Percentiles rank a stretch among this genome's conserved stretches.
Evolutionary conservation across 2,113 vertebrate species (phyloP).

Genomic region (Saiga tatarica): DNA sequence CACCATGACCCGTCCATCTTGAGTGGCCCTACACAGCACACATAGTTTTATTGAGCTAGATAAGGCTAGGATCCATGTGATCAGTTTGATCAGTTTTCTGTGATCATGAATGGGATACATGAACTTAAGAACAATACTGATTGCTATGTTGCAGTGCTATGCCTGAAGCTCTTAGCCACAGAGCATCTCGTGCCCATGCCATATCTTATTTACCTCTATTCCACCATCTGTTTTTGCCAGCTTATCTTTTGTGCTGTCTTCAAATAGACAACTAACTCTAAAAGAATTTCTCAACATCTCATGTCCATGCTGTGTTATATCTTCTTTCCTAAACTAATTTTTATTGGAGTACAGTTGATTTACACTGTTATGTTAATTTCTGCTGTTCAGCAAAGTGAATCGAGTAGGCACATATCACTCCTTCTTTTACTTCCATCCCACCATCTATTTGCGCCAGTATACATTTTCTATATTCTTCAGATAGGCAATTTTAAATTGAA

Average conservation of each 20-base stretch:
- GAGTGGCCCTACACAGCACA: background rate
- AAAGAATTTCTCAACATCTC: background rate
- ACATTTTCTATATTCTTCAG: background rate
- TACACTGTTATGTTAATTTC: background rate
- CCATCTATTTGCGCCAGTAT: background rate
- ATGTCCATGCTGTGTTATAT: background rate
- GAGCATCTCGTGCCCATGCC: background rate
- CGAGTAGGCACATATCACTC: rapidly evolving
- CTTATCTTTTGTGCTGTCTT: background rate
- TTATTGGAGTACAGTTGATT: background rate
- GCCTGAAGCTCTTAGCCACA: background rate
- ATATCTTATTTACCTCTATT: background rate
- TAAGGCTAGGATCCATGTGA: background rate
- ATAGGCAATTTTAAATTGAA: background rate
- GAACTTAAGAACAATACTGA: background rate
- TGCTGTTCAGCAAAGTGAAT: background rate
- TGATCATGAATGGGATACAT: background rate
- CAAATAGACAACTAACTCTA: background rate
- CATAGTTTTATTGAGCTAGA: background rate
- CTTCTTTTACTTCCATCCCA: background rate
- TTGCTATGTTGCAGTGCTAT: background rate
- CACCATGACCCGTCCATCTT: background rate
- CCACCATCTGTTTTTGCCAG: background rate
- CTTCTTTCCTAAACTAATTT: background rate
- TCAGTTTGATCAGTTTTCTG: background rate